A percentile compares a stretch with the other conserved stretches of the same genome.
Conservation (phyloP, 2,797 vertebrate species). For the Thamnophis elegans region DNA sequence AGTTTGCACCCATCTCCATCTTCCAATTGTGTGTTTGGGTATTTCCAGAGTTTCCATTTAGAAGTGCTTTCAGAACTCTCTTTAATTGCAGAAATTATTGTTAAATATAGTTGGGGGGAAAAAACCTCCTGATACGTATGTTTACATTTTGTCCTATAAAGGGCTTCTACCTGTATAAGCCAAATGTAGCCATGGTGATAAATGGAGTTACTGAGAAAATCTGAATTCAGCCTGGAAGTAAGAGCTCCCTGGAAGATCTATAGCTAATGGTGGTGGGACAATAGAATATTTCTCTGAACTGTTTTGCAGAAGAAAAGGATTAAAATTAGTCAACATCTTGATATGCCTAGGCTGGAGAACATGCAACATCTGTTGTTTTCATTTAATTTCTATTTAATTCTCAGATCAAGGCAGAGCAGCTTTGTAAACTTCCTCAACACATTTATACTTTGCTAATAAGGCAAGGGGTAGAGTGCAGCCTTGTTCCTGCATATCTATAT, state of each 20-base stretch:
- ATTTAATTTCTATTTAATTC: background rate
- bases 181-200: background rate
- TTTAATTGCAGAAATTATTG: background rate
- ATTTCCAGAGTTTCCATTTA: background rate
- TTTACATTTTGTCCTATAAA: background rate
- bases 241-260: background rate
- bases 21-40: background rate
- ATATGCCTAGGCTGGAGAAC: background rate
- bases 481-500: background rate
- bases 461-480: background rate
- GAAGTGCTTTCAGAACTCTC: accelerated
- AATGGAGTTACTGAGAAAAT: background rate
- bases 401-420: background rate
- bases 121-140: background rate
- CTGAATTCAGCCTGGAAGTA: background rate
- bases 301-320: background rate
- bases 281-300: background rate
- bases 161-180: background rate
- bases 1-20: background rate
- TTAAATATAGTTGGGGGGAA: background rate
- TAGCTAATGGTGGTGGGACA: background rate
- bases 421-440: background rate
- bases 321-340: background rate
- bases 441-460: background rate
- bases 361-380: background rate